Conservation (phyloP, 2,888 invertebrate genomes). For the Deladenus siricidicola region DNA sequence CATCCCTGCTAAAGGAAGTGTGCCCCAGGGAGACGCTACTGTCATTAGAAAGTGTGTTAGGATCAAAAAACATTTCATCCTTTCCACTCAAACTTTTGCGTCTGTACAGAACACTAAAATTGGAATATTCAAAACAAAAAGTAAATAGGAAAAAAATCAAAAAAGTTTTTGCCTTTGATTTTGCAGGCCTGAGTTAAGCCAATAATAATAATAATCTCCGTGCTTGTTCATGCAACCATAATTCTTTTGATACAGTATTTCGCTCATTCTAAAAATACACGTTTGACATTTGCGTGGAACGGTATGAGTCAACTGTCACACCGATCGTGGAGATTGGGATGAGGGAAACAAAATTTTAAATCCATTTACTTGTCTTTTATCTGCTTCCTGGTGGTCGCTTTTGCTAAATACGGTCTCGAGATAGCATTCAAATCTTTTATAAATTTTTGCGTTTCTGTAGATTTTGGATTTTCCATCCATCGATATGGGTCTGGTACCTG, state of each 20-base stretch:
- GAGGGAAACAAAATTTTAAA: too few species aligned
- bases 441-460: constrained; percentile 78
- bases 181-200: constrained; percentile 85
- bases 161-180: constrained; percentile 57
- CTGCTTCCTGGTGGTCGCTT: constrained; percentile 66
- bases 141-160: neutral
- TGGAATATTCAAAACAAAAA: neutral
- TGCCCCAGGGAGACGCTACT: constrained; percentile 65
- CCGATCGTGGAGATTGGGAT: too few species aligned
- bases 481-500: constrained; percentile 82
- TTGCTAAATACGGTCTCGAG: constrained; percentile 74
- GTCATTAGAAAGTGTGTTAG: constrained; percentile 81
- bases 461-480: constrained; percentile 92
- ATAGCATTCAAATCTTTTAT: constrained; percentile 82
- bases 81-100: constrained; percentile 72
- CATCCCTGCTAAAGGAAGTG: constrained; percentile 78
- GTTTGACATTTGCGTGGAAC: too few species aligned
- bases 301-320: too few species aligned
- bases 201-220: constrained; percentile 80
- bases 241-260: constrained; percentile 92
- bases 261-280: constrained; percentile 64
- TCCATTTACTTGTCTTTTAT: constrained; percentile 62
- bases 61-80: constrained; percentile 75
- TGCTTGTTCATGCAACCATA: constrained; percentile 75
- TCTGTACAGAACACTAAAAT: constrained; percentile 74